A percentile compares a stretch with the other conserved stretches of the same genome.
These are phyloP conservation scores for Siderastrea radians DNA, from an alignment of 92 coral and sea anemone species.

Conservation along the genomic window DNA sequence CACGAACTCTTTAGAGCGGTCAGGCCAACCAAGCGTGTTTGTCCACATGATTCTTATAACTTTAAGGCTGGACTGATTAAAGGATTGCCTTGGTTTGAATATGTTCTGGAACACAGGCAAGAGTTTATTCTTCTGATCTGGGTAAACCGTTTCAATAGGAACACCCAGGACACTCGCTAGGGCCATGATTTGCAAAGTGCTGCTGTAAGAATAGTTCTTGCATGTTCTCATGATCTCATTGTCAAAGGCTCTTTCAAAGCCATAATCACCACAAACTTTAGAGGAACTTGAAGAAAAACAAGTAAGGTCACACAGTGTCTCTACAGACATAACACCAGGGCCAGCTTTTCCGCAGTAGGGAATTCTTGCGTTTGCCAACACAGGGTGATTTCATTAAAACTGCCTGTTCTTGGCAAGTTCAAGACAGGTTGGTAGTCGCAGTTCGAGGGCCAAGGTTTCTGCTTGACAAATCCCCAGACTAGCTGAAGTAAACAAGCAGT, in stretches of 20 bases:
- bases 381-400: slow-evolving; percentile 47
- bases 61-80: not conserved
- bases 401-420: slow-evolving; percentile 51
- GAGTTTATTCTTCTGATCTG: slow-evolving; percentile 59
- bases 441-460: slow-evolving; percentile 34
- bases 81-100: slow-evolving; percentile 37
- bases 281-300: slow-evolving; percentile 29
- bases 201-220: slow-evolving; percentile 41
- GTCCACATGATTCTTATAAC: slow-evolving; percentile 68
- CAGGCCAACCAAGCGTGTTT: slow-evolving; percentile 59
- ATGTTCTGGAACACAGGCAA: slow-evolving; percentile 42
- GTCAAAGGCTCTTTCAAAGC: slow-evolving; percentile 32
- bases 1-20: slow-evolving; percentile 36
- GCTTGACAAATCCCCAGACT: slow-evolving; percentile 59
- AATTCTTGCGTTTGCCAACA: not conserved
- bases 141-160: slow-evolving; percentile 46
- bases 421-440: no score
- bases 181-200: slow-evolving; percentile 62
- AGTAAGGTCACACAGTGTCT: slow-evolving; percentile 26
- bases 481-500: slow-evolving; percentile 64
- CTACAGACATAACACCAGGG: slow-evolving; percentile 25
- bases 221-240: slow-evolving; percentile 45
- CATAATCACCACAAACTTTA: not conserved
- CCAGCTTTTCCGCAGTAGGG: slow-evolving; percentile 1
- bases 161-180: slow-evolving; percentile 55